phyloP scores from a whole-genome alignment of 2,888 invertebrate genomes.

The Tuta absoluta region DNA sequence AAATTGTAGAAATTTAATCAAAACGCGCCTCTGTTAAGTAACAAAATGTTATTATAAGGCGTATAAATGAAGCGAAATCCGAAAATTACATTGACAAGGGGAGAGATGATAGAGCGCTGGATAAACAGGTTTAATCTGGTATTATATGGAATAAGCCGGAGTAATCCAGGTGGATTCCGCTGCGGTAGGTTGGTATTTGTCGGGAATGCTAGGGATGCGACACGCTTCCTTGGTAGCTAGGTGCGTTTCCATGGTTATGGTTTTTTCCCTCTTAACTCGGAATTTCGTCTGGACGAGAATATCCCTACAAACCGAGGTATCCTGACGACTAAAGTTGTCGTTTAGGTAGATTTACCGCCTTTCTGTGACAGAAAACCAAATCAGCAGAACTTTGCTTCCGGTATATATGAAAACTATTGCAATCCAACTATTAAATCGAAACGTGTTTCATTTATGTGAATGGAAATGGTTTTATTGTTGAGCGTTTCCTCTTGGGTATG shows the following conservation, averaged over 20 bases:
- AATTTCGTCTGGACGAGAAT: not conserved
- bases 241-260: constrained; percentile 44
- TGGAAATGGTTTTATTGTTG: too few relatives aligned
- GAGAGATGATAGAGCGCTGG: constrained; percentile 20
- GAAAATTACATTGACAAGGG: constrained; percentile 11
- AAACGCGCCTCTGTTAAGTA: not conserved
- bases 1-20: too few relatives aligned
- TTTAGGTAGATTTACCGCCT: too few relatives aligned
- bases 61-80: constrained; percentile 21
- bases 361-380: too few relatives aligned
- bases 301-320: not conserved
- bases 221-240: constrained; percentile 56
- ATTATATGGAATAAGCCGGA: constrained; percentile 43
- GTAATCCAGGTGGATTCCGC: constrained; percentile 61
- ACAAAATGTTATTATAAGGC: constrained; percentile 6
- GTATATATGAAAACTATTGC: too few relatives aligned
- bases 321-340: too few relatives aligned
- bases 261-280: not conserved
- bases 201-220: constrained; percentile 55
- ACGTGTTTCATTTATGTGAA: too few relatives aligned
- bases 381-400: too few relatives aligned
- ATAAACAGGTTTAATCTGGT: constrained; percentile 34
- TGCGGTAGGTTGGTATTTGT: constrained; percentile 73
- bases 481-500: too few relatives aligned
- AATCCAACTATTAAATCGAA: too few relatives aligned